phyloP scores from a whole-genome alignment of 1,140 invertebrate genomes.

The Rhagoletis zephyria region DNA sequence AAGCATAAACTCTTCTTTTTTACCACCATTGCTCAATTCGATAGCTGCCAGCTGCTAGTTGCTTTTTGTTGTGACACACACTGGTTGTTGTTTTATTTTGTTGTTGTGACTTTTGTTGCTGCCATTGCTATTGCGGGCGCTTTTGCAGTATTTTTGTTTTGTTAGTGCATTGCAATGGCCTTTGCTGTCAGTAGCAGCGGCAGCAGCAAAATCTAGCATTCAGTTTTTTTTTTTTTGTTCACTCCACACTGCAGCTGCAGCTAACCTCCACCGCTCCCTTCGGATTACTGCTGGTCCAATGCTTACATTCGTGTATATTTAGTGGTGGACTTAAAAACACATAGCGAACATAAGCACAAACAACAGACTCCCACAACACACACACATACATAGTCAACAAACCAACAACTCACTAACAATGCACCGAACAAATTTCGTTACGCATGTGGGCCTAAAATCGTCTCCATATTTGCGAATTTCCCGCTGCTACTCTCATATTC shows the following conservation, averaged over 20 bases:
- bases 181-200: not conserved
- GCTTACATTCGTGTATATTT: conserved; percentile 67
- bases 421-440: not conserved
- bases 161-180: not conserved
- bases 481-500: not conserved
- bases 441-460: not conserved
- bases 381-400: conserved; percentile 8
- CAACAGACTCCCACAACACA: conserved; percentile 54
- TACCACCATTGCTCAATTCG: conserved; percentile 6
- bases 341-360: conserved; percentile 10
- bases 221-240: not conserved
- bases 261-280: not conserved
- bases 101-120: not conserved
- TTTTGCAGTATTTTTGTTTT: conserved; percentile 69
- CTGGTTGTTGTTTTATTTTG: not conserved
- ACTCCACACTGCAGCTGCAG: not conserved
- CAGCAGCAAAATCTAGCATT: not conserved
- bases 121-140: conserved; percentile 63
- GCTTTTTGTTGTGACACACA: not conserved
- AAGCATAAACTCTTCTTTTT: not conserved
- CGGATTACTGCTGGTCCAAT: conserved; percentile 18
- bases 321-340: conserved; percentile 73
- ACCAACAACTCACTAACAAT: not conserved
- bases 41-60: not conserved
- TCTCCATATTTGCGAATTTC: not conserved